Percentiles rank a stretch among this genome's conserved stretches.
Conservation (phyloP, 2,888 invertebrate species). For the Hoplodrina ambigua region DNA sequence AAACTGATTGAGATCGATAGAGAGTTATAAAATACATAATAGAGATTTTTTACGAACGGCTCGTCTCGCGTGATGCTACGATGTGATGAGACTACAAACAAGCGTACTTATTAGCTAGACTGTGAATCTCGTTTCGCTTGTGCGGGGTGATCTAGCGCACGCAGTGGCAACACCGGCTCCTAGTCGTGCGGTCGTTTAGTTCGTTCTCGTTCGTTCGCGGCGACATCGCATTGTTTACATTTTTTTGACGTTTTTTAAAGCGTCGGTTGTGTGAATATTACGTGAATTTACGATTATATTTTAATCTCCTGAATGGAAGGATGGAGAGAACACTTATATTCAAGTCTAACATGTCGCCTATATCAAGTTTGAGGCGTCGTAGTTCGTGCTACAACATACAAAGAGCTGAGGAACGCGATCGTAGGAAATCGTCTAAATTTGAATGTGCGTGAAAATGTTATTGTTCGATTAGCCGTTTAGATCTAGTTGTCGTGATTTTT, state of each 20-base stretch:
- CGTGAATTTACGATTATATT: constrained; percentile 58
- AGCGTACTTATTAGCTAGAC: constrained; percentile 59
- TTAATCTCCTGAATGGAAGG: constrained; percentile 81
- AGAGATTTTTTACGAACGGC: constrained; percentile 63
- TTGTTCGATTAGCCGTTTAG: constrained; percentile 69
- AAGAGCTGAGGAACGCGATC: constrained; percentile 89
- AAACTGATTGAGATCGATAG: constrained; percentile 58
- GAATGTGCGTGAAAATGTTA: constrained; percentile 84
- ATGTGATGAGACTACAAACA: constrained; percentile 71
- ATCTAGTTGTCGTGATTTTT: constrained; percentile 68
- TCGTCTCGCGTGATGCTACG: constrained; percentile 70
- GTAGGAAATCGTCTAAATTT: constrained; percentile 88
- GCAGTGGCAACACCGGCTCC: constrained; percentile 88
- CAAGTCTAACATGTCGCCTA: constrained; percentile 87
- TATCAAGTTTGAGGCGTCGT: constrained; percentile 88
- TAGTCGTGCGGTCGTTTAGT: constrained; percentile 80
- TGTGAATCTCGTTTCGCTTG: constrained; percentile 74
- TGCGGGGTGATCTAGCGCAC: constrained; percentile 73
- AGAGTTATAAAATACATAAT: constrained; percentile 70
- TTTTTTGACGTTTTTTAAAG: constrained; percentile 80
- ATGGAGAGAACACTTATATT: constrained; percentile 89
- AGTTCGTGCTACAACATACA: constrained; percentile 90
- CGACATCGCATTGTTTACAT: constrained; percentile 86
- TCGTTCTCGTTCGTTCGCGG: constrained; percentile 73
- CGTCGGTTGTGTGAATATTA: constrained; percentile 68